These are phyloP conservation scores for Xenotilapia longispinis DNA, from an alignment of 2,113 vertebrate genomes.

Conservation along the genomic window DNA sequence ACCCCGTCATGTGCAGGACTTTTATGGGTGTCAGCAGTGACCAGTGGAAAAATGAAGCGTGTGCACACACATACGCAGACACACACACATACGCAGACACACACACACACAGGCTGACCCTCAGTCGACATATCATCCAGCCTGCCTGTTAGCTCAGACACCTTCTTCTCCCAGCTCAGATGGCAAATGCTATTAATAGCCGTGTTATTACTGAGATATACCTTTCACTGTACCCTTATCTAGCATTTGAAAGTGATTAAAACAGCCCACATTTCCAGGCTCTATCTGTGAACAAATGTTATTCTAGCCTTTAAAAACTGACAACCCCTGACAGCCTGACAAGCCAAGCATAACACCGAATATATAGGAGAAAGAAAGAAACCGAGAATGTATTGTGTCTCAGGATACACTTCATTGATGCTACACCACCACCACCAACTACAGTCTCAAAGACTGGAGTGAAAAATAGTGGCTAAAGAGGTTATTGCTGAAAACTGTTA, in stretches of 20 bases:
- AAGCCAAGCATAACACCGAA: constrained; percentile 24
- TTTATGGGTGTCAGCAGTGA: constrained; percentile 49
- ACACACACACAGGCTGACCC: constrained; percentile 41
- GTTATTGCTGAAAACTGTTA: background rate
- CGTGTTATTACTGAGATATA: constrained; percentile 31
- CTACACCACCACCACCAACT: background rate
- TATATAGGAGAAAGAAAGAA: background rate
- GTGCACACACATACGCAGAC: constrained; percentile 28
- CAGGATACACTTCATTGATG: background rate
- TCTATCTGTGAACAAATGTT: constrained; percentile 24
- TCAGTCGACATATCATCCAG: constrained; percentile 42
- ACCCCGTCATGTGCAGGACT: constrained; percentile 22
- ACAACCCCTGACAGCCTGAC: constrained; percentile 22
- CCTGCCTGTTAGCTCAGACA: constrained; percentile 45
- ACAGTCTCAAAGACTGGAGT: background rate
- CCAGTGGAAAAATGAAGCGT: constrained; percentile 55
- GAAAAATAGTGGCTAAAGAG: background rate
- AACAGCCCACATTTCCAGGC: constrained; percentile 31
- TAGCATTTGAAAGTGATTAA: constrained; percentile 52
- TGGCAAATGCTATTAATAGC: constrained; percentile 71
- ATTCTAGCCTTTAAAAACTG: constrained; percentile 32
- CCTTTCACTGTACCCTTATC: constrained; percentile 62
- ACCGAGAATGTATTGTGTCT: constrained; percentile 3
- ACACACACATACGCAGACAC: constrained; percentile 41
- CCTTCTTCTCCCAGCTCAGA: constrained; percentile 58